Evolutionary conservation across 1,140 invertebrate species (phyloP).

Genomic region (Eriocheir sinensis): DNA sequence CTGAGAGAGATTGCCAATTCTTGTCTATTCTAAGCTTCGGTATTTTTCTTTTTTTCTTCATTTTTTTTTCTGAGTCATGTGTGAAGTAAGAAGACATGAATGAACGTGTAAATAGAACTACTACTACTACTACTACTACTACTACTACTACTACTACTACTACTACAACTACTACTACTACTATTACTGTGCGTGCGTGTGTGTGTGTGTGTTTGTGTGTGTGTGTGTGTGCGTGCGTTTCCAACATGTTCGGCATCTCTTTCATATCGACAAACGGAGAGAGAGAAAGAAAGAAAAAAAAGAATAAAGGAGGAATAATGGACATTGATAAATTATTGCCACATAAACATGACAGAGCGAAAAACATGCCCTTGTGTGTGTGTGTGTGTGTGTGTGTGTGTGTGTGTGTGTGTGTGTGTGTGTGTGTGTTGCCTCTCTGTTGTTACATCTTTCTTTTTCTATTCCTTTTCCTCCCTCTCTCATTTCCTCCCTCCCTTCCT

Average conservation of each 20-base stretch:
- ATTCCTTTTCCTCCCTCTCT: no score
- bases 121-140: conserved; percentile 24
- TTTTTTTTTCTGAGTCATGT: no score
- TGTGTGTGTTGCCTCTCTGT: not conserved
- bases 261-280: not conserved
- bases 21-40: no score
- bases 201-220: conserved; percentile 12
- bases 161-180: not conserved
- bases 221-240: conserved; percentile 9
- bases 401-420: conserved; percentile 43
- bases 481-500: no score
- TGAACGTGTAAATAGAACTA: not conserved
- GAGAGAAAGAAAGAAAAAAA: not conserved
- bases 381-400: conserved; percentile 43
- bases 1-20: no score
- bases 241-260: not conserved
- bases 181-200: not conserved
- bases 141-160: conserved; percentile 25
- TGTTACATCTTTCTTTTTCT: no score
- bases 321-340: no score
- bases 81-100: no score
- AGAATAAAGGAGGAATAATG: not conserved
- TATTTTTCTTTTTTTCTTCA: no score
- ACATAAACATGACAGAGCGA: no score
- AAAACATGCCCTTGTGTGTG: not conserved